phyloP scores from a whole-genome alignment of 2,888 invertebrate species.

The Cheilosia vernalis region DNA sequence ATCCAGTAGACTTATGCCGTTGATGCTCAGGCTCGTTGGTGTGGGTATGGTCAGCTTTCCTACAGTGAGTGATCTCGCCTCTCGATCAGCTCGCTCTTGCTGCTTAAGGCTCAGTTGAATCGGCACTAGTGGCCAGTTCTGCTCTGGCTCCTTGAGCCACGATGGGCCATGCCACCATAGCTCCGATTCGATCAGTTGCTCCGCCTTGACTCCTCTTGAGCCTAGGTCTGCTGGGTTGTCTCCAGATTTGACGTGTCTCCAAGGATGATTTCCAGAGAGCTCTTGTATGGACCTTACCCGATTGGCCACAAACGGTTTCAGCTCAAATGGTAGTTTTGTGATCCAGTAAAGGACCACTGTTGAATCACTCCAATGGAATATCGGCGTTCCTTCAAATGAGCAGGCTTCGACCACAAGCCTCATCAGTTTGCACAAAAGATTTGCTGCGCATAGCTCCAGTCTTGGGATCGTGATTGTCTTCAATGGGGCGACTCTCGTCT shows the following conservation, averaged over 20 bases:
- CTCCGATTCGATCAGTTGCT: background rate
- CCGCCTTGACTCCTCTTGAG: slow-evolving; percentile 20
- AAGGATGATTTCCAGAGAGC: slow-evolving; percentile 5
- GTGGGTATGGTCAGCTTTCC: background rate
- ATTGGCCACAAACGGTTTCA: slow-evolving; percentile 46
- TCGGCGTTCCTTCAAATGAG: background rate
- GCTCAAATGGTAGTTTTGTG: slow-evolving; percentile 14
- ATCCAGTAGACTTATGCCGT: background rate
- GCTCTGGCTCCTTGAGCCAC: background rate
- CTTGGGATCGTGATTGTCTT: slow-evolving; percentile 14
- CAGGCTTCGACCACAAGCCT: background rate
- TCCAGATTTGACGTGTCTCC: slow-evolving; percentile 17
- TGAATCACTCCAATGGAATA: slow-evolving; percentile 48
- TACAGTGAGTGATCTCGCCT: background rate
- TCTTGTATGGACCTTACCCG: slow-evolving; percentile 20
- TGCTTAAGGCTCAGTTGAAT: background rate
- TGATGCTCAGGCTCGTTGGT: background rate
- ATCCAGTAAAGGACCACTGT: slow-evolving; percentile 45
- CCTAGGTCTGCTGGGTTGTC: slow-evolving; percentile 46
- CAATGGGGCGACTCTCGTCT: slow-evolving; percentile 20
- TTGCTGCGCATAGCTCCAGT: slow-evolving; percentile 8
- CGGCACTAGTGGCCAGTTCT: slow-evolving; percentile 10
- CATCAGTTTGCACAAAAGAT: slow-evolving; percentile 9
- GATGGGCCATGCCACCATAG: slow-evolving; percentile 26
- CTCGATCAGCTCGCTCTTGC: background rate